Base-by-base conservation (phyloP, 2,797 vertebrate genomes). In the Syngnathus acus region DNA sequence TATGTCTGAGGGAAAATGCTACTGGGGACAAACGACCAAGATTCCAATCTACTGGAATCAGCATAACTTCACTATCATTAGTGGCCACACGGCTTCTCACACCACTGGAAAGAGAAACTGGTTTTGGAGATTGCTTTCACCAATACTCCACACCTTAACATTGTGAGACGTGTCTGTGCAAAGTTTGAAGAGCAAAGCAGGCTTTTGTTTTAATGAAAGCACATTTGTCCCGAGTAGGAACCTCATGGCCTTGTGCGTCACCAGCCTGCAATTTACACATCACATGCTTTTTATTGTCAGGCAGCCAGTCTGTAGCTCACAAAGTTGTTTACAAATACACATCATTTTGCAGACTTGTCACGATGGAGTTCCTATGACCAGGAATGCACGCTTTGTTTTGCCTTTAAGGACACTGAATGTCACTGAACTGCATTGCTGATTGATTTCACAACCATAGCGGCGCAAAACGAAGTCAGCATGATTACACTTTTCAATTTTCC, bases 61-160 rank as follows among this genome's bases (percentile, higher is more conserved):
- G 65, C 76, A 84, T 82, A 83, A 80, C 77, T 68, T 74, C 74
- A 69, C 76, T 80, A 43, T 81, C 67, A 83, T 86, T 84, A 80
- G 83, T 68, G 82, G 82, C 75, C 53, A 26, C 38, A 10, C 60
- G 63, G 75, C 70, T 80, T 80, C 77, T 66, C 62, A 72, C 66
- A 53, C 42, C 66, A 53, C 47, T 43, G 13, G 47, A 42, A 43
- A 64, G 19, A 50, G n/a, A 2, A 61, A 19, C 21, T 43, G 39
- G 62, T 9, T n/a, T 6, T 48, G 8, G 23, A 55, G 42, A 9
- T 63, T 57, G 51, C n/a, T 53, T 59, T 47, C 43, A 65, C 11
- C 32, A 62, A 1, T 2, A 60, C 62, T 43, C 65, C 10, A 58
- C 23, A 16, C 5, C 17, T n/a, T 26, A 1, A 26, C 23, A 55